Conservation (phyloP, 2,113 vertebrate species). For the Pelmatolapia mariae region DNA sequence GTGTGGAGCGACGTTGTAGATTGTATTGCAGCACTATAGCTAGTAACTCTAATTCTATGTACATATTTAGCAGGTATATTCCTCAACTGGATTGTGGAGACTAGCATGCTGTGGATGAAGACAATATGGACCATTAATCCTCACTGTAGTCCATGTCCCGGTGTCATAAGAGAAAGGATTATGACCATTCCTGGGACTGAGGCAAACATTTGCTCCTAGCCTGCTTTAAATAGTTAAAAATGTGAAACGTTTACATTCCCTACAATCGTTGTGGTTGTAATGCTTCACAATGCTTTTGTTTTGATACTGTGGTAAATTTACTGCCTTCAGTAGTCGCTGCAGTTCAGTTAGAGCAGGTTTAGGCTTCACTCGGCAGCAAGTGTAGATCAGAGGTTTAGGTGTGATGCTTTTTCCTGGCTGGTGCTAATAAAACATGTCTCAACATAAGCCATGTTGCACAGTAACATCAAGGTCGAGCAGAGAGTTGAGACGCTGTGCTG, state of each 20-base stretch:
- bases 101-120: not conserved
- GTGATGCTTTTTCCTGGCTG: not conserved
- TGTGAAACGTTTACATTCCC: not conserved
- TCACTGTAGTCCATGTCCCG: not conserved
- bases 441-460: not conserved
- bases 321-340: not conserved
- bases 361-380: not conserved
- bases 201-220: not conserved
- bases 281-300: accelerated
- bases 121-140: not conserved
- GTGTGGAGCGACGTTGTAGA: not conserved
- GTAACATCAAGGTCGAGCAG: not conserved
- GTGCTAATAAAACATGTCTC: constrained; percentile 1
- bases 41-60: not conserved
- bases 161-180: not conserved
- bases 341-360: not conserved
- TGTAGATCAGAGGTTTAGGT: not conserved
- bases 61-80: not conserved
- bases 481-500: not conserved
- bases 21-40: not conserved
- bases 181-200: not conserved
- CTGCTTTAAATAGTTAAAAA: not conserved
- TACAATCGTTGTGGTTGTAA: not conserved
- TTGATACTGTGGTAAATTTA: not conserved
- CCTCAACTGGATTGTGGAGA: not conserved